Base-by-base conservation (phyloP, 2,113 vertebrate genomes). In the Sebastes fasciatus region DNA sequence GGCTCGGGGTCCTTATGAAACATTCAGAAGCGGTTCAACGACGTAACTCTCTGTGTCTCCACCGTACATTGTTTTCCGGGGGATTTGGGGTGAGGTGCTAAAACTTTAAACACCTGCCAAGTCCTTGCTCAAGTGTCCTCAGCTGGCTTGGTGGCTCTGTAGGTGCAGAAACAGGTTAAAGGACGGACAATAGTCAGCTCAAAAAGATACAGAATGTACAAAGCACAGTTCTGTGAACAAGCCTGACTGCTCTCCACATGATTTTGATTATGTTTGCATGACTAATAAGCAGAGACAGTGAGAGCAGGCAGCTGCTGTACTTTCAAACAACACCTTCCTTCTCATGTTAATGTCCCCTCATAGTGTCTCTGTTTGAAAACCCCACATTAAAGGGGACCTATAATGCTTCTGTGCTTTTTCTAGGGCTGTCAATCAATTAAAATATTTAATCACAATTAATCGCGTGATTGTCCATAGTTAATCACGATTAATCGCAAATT, bases 1-100 rank as follows among this genome's bases (percentile, higher is more conserved):
- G 89, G 70, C 86, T 86, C 77, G 34, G 72, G 82, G 83, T 77
- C 79, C 77, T 88, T 85, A 92, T 94, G 57, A 94, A 94, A 93
- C 89, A 93, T 94, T 93, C 89, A 94, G 63, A 67, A 48, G 86
- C 12, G 69, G 82, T 80, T 90, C 74, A 34, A 34, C 3, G 71
- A 69, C 75, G 77, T 74, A 52, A 74, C 45, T 68, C 72, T 34
- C 66, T 13, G 46, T 80, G 73, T 85, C 77, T 83, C 83, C 76
- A 63, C 48, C 48, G 72, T 73, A 82, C 85, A 71, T 91, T 90
- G 89, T 93, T 87, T 83, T 81, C 86, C 21, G n/a, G 55, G 48
- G 69, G 67, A 79, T 79, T 77, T 68, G 57, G 75, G 67, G 60
- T 68, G 58, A 84, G 69, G 60, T 70, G 76, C 65, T 93, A 17